Evolutionary conservation across 2,888 invertebrate genomes (phyloP).

Genomic region (Watsonalla cultraria): DNA sequence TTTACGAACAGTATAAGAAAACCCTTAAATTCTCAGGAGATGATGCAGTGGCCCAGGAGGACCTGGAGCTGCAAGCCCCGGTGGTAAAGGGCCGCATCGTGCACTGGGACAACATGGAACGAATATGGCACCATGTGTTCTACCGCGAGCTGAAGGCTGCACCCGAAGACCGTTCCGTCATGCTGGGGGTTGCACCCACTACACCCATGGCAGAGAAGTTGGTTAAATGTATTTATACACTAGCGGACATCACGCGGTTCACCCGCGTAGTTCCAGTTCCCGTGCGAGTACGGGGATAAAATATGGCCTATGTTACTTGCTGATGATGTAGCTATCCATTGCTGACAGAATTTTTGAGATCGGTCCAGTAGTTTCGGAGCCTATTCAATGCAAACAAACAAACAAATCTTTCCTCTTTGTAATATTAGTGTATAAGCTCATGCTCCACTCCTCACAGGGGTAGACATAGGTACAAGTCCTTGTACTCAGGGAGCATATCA

Average conservation of each 20-base stretch:
- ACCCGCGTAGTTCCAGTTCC: too few species aligned
- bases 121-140: conserved; percentile 59
- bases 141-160: conserved; percentile 61
- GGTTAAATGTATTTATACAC: conserved; percentile 12
- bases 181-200: conserved; percentile 36
- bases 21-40: conserved; percentile 27
- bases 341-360: too few species aligned
- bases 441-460: too few species aligned
- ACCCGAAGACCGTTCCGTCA: conserved; percentile 57
- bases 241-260: too few species aligned
- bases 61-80: conserved; percentile 43
- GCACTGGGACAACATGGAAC: conserved; percentile 68
- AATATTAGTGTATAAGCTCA: too few species aligned
- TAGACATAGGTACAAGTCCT: background rate
- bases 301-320: too few species aligned
- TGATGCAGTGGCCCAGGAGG: conserved; percentile 34
- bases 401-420: too few species aligned
- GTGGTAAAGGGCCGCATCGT: conserved; percentile 46
- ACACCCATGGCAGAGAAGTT: conserved; percentile 54
- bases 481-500: background rate
- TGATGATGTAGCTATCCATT: too few species aligned
- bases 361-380: too few species aligned
- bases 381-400: too few species aligned
- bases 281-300: too few species aligned
- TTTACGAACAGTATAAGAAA: too few species aligned